phyloP scores from a whole-genome alignment of 2,113 vertebrate species.

The Lepus americanus region DNA sequence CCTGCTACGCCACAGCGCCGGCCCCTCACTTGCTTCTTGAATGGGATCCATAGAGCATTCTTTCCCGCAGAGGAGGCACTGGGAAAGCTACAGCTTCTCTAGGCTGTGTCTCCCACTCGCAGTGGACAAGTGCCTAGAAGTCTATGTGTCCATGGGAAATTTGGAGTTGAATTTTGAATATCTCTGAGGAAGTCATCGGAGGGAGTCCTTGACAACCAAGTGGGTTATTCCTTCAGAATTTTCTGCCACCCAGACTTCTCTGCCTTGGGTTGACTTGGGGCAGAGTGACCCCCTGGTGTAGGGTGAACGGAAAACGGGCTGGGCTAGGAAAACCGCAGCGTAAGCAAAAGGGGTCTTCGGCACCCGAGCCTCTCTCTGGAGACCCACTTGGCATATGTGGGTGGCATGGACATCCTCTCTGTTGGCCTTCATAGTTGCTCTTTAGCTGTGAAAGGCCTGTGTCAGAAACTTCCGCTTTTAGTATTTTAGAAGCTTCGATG shows the following conservation, averaged over 20 bases:
- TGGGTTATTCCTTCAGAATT: background rate
- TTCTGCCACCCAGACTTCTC: background rate
- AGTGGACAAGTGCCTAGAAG: background rate
- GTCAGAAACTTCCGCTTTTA: background rate
- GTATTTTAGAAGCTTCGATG: background rate
- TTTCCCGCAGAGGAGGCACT: background rate
- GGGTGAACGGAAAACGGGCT: background rate
- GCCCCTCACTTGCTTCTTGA: background rate
- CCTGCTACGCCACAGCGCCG: no score
- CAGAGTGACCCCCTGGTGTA: background rate
- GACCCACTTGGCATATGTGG: background rate
- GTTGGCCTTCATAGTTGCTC: background rate
- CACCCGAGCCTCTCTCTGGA: background rate
- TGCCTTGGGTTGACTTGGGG: background rate
- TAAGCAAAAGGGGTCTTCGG: background rate
- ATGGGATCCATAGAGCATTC: background rate
- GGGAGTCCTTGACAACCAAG: background rate
- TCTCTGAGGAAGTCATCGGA: background rate
- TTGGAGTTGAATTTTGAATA: background rate
- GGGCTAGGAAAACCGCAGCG: background rate
- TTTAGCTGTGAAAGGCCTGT: background rate
- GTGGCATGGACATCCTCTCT: background rate
- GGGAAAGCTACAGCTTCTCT: no score
- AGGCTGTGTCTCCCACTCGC: background rate
- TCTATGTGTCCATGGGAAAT: rapidly evolving